phyloP scores from a whole-genome alignment of 2,888 invertebrate genomes.

The Diarsia mendica region DNA sequence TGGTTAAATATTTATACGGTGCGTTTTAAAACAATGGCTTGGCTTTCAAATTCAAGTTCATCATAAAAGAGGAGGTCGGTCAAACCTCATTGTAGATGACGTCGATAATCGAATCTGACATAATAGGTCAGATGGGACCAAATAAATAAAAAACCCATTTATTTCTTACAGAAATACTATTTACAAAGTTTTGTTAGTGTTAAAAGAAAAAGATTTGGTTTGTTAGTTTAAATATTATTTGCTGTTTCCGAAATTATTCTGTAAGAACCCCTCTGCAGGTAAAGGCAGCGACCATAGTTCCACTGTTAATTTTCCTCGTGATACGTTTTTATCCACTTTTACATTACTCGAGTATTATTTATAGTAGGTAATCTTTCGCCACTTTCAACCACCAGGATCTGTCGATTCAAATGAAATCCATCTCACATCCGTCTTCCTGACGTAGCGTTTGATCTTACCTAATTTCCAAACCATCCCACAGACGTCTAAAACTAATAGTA shows the following conservation, averaged over 20 bases:
- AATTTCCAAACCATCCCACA: conserved; percentile 54
- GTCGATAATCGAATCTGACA: too few species aligned
- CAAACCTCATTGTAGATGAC: neutral
- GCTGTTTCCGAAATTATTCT: too few species aligned
- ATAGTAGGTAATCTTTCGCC: too few species aligned
- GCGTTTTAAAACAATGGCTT: neutral
- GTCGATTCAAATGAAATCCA: neutral
- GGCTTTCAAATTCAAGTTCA: neutral
- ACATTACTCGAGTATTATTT: neutral
- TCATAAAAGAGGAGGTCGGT: neutral
- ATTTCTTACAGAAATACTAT: too few species aligned
- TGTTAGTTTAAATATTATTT: too few species aligned
- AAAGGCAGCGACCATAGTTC: neutral
- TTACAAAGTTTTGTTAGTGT: too few species aligned
- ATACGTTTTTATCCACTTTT: neutral
- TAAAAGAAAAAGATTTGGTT: too few species aligned
- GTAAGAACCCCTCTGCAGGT: too few species aligned
- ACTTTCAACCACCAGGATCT: neutral
- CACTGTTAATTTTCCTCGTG: neutral
- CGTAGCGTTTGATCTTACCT: conserved; percentile 24
- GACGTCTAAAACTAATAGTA: conserved; percentile 70
- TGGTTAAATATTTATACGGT: neutral
- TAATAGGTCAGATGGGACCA: neutral
- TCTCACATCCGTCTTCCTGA: conserved; percentile 11
- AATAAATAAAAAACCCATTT: too few species aligned